These are phyloP conservation scores for Rugalucina vietnamica DNA, from an alignment of 2,888 invertebrate genomes.

Conservation along the genomic window DNA sequence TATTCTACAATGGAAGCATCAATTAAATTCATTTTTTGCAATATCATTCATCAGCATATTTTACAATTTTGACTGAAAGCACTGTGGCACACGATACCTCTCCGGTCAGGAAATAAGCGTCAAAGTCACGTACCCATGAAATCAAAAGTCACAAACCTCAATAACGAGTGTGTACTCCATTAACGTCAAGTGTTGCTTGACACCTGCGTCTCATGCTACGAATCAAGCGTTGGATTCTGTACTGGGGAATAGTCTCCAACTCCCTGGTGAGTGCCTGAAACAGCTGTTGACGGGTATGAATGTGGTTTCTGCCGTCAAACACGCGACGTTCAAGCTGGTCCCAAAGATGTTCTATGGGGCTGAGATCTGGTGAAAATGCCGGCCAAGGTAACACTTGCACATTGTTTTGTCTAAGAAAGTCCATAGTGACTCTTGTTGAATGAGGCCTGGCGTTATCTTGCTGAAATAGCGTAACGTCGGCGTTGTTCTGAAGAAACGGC, in stretches of 20 bases:
- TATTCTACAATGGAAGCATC: too few species aligned
- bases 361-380: neutral
- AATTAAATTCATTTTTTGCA: too few species aligned
- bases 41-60: too few species aligned
- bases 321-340: neutral
- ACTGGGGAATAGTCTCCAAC: neutral
- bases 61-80: too few species aligned
- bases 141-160: too few species aligned
- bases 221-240: neutral
- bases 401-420: neutral
- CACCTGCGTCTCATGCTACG: neutral
- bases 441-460: constrained; percentile 6
- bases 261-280: neutral
- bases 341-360: neutral
- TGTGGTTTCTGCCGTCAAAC: neutral
- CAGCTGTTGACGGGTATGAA: neutral
- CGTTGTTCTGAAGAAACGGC: neutral
- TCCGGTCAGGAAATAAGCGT: too few species aligned
- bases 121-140: too few species aligned
- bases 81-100: too few species aligned
- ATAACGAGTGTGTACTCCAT: neutral
- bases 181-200: neutral
- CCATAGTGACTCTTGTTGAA: neutral
- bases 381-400: neutral
- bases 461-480: constrained; percentile 14